Evolutionary conservation across 2,797 vertebrate species (phyloP).

Genomic region (Tympanoctomys barrerae): DNA sequence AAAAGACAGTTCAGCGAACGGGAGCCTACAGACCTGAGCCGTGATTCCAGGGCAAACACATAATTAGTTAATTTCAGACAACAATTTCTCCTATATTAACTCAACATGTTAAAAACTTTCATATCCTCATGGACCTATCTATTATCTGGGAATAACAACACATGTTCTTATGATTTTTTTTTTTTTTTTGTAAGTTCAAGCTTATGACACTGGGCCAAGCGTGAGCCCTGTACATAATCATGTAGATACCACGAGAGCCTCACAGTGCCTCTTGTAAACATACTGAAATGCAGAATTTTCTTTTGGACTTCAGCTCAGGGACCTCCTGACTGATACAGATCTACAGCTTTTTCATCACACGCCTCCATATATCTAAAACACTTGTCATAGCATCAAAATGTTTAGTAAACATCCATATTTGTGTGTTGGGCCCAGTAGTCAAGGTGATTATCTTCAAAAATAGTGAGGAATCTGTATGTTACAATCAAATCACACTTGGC

Average conservation of each 20-base stretch:
- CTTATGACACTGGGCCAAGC: not conserved
- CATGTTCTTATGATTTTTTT: not conserved
- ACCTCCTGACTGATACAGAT: not conserved
- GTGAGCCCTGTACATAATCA: too few relatives aligned
- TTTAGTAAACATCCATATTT: not conserved
- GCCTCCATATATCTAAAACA: not conserved
- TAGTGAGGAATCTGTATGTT: not conserved
- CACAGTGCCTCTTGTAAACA: not conserved
- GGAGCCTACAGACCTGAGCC: not conserved
- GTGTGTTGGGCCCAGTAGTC: not conserved
- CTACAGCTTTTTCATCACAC: not conserved
- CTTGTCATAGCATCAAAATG: not conserved
- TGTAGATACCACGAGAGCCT: not conserved
- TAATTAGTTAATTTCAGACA: not conserved
- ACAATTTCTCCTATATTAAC: not conserved
- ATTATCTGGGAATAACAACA: not conserved
- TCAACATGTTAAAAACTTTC: not conserved
- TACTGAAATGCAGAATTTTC: not conserved
- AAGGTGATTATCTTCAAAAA: slow-evolving; percentile 33
- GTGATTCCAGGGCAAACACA: not conserved
- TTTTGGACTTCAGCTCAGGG: not conserved
- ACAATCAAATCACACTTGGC: not conserved
- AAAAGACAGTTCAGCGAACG: not conserved
- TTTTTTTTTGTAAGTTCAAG: not conserved
- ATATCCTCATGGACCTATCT: not conserved